Evolutionary conservation across 1,140 invertebrate genomes (phyloP), one percentile per base, ranked within the genome.

Genomic region (Drosophila burlai): DNA sequence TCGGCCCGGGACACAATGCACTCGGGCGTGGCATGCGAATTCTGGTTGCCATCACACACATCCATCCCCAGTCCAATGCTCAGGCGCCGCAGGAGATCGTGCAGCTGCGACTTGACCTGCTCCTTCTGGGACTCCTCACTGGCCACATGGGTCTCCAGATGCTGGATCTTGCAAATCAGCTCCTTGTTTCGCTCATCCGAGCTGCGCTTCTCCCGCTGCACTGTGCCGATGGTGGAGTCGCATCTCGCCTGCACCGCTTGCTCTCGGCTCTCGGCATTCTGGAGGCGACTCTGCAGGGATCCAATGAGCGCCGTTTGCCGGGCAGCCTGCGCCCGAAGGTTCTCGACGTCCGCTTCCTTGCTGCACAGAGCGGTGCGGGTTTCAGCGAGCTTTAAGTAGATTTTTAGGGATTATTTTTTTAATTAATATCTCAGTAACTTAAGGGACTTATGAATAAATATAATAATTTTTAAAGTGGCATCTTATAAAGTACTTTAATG

Each of bases 261-360:
- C 90, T 97, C 96, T 49, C 95, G 93, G 69, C 97, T 96, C 91
- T 97, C 97, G 24, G 96, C 91, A 73, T 97, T 96, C 94, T 97
- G 96, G 47, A 97, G 95, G 73, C 96, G 95, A 91, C 96, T 96
- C 83, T 96, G 96, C 21, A 97, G 94, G 0, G 96, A 97, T 9
- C 94, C 95, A 68, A 97, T 97, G 36, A 97, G 94, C 0, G 97
- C 95, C 83, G 96, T 96, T 92, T 97, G 96, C 42, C 97, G 93
- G 0, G 96, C 97, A 42, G 96, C 95, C 93, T 97, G 97, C 73
- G 97, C 96, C 36, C 96, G 94, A 3, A 97, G 92, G 55, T 81
- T 91, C 76, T 93, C 92, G 43, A 92, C 83, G 34, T 93, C 92
- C 9, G 81, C 58, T 2, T 93, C 92, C 24, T 83, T 84, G 40